A percentile compares a stretch with the other conserved stretches of the same genome.
Conservation (phyloP, 2,113 vertebrate species). For the Trichomycterus rosablanca region DNA sequence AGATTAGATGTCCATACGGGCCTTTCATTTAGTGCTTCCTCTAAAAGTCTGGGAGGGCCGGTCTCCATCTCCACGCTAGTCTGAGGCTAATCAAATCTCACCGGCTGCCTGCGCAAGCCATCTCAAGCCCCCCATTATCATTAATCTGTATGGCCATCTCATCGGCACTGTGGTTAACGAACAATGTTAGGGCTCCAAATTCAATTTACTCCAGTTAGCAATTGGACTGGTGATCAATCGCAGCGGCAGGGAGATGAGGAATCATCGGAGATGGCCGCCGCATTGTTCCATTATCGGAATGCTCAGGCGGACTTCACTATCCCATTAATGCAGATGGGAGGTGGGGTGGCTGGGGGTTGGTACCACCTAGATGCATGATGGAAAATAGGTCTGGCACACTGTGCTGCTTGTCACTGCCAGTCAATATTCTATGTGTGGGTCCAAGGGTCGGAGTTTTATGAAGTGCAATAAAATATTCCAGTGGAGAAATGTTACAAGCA, state of each 20-base stretch:
- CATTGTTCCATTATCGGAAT: conserved; percentile 65
- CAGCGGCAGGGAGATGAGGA: conserved; percentile 61
- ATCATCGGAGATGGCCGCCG: conserved; percentile 57
- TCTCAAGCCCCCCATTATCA: conserved; percentile 68
- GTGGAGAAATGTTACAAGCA: conserved; percentile 13
- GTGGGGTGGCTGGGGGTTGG: not conserved
- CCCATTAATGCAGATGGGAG: conserved; percentile 59
- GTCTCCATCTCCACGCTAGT: conserved; percentile 63
- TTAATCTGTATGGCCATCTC: conserved; percentile 73
- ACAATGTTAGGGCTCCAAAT: conserved; percentile 74
- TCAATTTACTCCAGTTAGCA: conserved; percentile 73
- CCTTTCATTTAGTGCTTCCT: conserved; percentile 73
- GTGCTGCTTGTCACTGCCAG: conserved; percentile 28
- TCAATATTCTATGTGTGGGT: not conserved
- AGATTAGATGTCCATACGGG: conserved; percentile 62
- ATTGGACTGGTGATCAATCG: conserved; percentile 73
- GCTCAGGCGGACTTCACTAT: conserved; percentile 63
- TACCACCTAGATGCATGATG: conserved; percentile 29
- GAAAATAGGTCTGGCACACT: conserved; percentile 29
- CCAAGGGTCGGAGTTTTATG: not conserved
- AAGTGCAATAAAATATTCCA: not conserved
- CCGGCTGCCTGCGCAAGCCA: conserved; percentile 66
- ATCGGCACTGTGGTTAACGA: conserved; percentile 73
- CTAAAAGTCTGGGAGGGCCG: conserved; percentile 61
- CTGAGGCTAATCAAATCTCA: conserved; percentile 72